A percentile compares a stretch with the other conserved stretches of the same genome.
phyloP scores from a whole-genome alignment of 2,888 invertebrate genomes.

The Agonum fuliginosum region DNA sequence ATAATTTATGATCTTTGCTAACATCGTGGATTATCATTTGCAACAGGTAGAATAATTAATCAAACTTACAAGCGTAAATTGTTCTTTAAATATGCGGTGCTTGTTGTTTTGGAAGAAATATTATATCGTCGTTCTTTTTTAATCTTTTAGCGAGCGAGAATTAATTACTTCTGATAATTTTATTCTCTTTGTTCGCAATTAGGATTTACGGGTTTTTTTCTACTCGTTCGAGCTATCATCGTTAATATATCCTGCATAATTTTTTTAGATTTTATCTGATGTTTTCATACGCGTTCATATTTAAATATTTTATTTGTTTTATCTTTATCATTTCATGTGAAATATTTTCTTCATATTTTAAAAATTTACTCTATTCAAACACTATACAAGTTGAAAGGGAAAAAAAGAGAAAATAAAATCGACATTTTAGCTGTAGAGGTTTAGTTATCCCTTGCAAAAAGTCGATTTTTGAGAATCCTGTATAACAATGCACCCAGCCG shows the following conservation, averaged over 20 bases:
- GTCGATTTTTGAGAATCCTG: too few relatives aligned
- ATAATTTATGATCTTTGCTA: slow-evolving; percentile 43
- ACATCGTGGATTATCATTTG: slow-evolving; percentile 46
- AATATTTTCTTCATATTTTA: too few relatives aligned
- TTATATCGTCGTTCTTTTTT: slow-evolving; percentile 26
- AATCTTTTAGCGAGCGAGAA: slow-evolving; percentile 15
- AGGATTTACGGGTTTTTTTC: slow-evolving; percentile 21
- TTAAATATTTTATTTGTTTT: not conserved
- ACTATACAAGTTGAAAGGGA: too few relatives aligned
- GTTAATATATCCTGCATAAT: slow-evolving; percentile 12
- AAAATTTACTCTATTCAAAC: too few relatives aligned
- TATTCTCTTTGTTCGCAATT: slow-evolving; percentile 37
- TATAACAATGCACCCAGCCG: too few relatives aligned
- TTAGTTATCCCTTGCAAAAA: too few relatives aligned
- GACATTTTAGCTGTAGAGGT: too few relatives aligned
- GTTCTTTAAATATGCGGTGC: slow-evolving; percentile 42
- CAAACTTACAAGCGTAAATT: slow-evolving; percentile 42
- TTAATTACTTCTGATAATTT: slow-evolving; percentile 42
- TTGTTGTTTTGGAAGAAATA: slow-evolving; percentile 38
- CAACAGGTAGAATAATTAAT: slow-evolving; percentile 45
- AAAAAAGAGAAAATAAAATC: too few relatives aligned
- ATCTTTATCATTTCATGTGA: too few relatives aligned
- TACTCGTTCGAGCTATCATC: not conserved
- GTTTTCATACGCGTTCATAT: not conserved
- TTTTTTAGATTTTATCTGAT: not conserved